Evolutionary conservation across 2,797 vertebrate genomes (phyloP), one percentile per base, ranked within the genome.

Genomic region (Sebastes cheni): DNA sequence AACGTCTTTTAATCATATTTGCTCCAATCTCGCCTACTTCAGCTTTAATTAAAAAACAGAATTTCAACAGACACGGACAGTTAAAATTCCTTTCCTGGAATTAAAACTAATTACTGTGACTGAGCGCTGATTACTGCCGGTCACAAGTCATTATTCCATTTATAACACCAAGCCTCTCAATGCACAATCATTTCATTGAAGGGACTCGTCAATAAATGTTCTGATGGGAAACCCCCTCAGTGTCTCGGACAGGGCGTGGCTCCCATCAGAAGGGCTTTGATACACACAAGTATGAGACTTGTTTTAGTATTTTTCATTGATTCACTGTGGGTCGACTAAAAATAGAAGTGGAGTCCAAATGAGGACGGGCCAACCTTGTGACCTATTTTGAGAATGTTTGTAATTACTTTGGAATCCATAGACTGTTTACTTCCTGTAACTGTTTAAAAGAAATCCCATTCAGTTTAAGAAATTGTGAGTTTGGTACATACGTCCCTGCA

Each of bases 141-240:
- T 55, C 65, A 73, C 77, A 87, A 87, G 89, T 80, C 74, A 72
- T 80, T 89, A 92, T 85, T 94, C 80, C 84, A 84, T 79, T 65
- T 77, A 86, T 72, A 85, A 95, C 42, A 95, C 93, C 89, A 87
- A 89, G 83, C 58, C 92, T 93, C 80, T 91, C 50, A 61, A 61
- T 87, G 85, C 90, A 95, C 92, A 95, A 95, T 94, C 83, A 92
- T 80, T 83, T 92, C 85, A 95, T 95, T 97, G 89, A 91, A 79
- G 73, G 81, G 86, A 88, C 85, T 85, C 66, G 84, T 90, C 87
- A 80, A 50, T 85, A 82, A 92, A 95, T 93, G 82, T 95, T 91
- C 89, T 89, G 88, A 75, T 86, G 84, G 88, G 93, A 91, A 82
- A 87, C 80, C 81, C 90, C 89, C 62, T 52, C 68, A 84, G 75